Conservation (phyloP, 2,888 invertebrate species). For the Lumbricus terrestris region DNA sequence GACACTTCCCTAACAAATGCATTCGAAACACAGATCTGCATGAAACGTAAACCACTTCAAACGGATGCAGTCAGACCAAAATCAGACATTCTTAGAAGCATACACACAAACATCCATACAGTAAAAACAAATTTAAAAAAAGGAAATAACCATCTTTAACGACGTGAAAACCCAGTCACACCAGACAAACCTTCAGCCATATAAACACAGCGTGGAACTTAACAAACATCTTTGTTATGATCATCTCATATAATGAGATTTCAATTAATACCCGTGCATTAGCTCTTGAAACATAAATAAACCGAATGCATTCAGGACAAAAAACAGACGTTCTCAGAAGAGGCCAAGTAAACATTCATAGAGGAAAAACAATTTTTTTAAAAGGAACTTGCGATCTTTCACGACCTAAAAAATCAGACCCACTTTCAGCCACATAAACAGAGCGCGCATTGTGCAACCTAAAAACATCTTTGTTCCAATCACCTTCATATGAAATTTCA, state of each 20-base stretch:
- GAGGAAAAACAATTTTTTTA: background rate
- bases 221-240: too few species aligned
- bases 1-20: conserved; percentile 75
- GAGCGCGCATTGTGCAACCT: background rate
- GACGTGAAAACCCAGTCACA: too few species aligned
- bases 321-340: too few species aligned
- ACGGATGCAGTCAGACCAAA: background rate
- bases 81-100: background rate
- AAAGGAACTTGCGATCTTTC: background rate
- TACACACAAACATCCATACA: background rate
- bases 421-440: background rate
- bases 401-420: background rate
- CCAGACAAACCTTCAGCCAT: too few species aligned
- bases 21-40: background rate
- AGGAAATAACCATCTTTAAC: too few species aligned
- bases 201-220: too few species aligned
- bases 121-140: too few species aligned
- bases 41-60: background rate
- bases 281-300: too few species aligned
- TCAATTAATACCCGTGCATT: too few species aligned
- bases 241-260: too few species aligned
- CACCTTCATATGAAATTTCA: background rate
- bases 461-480: background rate
- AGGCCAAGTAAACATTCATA: too few species aligned
- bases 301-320: too few species aligned